Percentiles rank a stretch among this genome's conserved stretches.
Evolutionary conservation across 2,888 invertebrate species (phyloP).

Genomic region (Rhamphomyia laevipes): DNA sequence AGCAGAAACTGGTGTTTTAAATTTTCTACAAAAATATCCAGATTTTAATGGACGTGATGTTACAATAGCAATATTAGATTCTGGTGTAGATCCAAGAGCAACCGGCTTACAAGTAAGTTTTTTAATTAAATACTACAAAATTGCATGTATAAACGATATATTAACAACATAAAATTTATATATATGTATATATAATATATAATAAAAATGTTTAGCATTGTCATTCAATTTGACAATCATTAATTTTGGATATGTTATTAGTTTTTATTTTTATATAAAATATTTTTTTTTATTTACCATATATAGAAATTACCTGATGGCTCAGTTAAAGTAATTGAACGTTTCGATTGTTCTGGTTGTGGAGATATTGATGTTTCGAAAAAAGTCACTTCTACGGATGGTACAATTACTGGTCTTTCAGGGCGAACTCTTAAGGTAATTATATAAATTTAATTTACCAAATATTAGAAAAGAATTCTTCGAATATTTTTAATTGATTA

Average conservation of each 20-base stretch:
- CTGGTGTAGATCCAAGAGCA: slow-evolving; percentile 94
- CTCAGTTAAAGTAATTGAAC: slow-evolving; percentile 83
- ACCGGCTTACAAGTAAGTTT: slow-evolving; percentile 74
- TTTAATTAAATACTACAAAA: slow-evolving; percentile 1
- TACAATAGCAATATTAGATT: slow-evolving; percentile 91
- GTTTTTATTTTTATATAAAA: background rate
- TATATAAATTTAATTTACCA: background rate
- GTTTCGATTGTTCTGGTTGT: slow-evolving; percentile 91
- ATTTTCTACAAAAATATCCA: slow-evolving; percentile 80
- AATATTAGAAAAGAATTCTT: too few species aligned
- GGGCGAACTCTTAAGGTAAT: slow-evolving; percentile 79
- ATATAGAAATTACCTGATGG: slow-evolving; percentile 75
- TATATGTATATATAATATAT: too few species aligned
- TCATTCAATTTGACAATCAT: too few species aligned
- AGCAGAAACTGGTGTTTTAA: slow-evolving; percentile 82
- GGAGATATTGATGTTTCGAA: slow-evolving; percentile 92
- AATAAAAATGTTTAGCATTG: too few species aligned
- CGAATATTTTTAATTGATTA: background rate
- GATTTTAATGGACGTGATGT: slow-evolving; percentile 84
- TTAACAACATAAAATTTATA: background rate
- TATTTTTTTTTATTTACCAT: slow-evolving; percentile 11
- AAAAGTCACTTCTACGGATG: slow-evolving; percentile 57
- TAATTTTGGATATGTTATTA: background rate
- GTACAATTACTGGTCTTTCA: slow-evolving; percentile 69
- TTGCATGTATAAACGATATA: background rate